Percentiles rank a stretch among this genome's conserved stretches.
phyloP scores from a whole-genome alignment of 2,797 vertebrate genomes.

The Mormyrops boulengeri region DNA sequence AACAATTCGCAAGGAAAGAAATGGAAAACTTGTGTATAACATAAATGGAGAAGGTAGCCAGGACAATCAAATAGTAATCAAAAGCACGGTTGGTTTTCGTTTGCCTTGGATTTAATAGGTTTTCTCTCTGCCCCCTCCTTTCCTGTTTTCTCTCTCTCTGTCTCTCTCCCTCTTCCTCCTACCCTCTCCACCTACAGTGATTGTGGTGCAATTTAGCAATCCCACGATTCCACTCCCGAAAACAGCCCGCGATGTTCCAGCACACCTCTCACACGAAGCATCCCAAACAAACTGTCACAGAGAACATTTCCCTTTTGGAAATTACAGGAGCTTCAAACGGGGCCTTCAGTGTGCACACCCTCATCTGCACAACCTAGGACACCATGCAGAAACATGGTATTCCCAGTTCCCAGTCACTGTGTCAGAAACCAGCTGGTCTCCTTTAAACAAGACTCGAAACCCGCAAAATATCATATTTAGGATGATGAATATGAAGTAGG shows the following conservation, averaged over 20 bases:
- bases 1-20: background rate
- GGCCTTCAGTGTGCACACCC: background rate
- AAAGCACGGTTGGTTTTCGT: background rate
- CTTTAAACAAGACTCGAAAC: background rate
- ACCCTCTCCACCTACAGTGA: constrained; percentile 3
- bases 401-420: background rate
- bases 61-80: background rate
- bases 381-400: background rate
- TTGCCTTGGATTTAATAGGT: background rate
- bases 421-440: background rate
- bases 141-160: background rate
- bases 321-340: background rate
- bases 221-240: background rate
- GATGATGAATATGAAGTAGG: background rate
- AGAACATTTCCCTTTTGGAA: background rate
- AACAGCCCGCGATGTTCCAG: background rate
- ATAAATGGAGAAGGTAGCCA: background rate
- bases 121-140: background rate
- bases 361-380: background rate
- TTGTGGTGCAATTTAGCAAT: background rate
- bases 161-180: background rate
- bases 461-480: background rate
- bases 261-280: background rate
- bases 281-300: background rate
- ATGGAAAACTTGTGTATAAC: constrained; percentile 10